phyloP scores from a whole-genome alignment of 2,797 vertebrate genomes.

The Artibeus jamaicensis region DNA sequence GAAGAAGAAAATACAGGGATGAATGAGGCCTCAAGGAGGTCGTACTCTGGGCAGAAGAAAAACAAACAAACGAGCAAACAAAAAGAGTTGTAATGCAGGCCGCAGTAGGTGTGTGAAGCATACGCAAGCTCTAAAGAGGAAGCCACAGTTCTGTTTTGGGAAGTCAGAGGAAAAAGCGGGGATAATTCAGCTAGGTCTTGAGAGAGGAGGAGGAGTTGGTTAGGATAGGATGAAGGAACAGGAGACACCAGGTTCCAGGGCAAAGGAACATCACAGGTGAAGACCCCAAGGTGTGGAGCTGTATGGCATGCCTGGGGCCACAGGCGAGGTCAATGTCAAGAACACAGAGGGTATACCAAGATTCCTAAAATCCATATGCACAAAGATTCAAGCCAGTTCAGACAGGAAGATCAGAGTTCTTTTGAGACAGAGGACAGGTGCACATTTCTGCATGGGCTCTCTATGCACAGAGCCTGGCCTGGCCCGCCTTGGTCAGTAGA shows the following conservation, averaged over 20 bases:
- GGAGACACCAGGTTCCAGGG: too few relatives aligned
- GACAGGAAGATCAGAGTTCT: neutral
- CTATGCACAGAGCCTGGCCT: neutral
- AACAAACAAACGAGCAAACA: neutral
- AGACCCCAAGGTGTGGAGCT: neutral
- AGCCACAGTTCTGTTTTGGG: neutral
- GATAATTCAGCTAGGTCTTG: neutral
- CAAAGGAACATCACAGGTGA: neutral
- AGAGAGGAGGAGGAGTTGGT: neutral
- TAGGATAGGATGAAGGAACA: neutral
- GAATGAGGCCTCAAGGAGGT: constrained; percentile 31
- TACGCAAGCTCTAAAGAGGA: neutral
- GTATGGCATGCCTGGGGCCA: neutral
- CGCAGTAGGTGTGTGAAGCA: neutral
- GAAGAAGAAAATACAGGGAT: neutral
- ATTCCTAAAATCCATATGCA: neutral
- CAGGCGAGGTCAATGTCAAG: neutral
- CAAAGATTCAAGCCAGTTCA: neutral
- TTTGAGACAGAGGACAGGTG: neutral
- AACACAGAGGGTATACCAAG: neutral
- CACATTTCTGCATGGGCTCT: rapidly evolving
- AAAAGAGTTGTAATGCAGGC: neutral
- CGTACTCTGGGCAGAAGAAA: neutral
- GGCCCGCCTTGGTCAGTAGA: neutral
- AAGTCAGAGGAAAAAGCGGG: neutral